Evolutionary conservation across 2,797 vertebrate genomes (phyloP).

Genomic region (Galago senegalensis): DNA sequence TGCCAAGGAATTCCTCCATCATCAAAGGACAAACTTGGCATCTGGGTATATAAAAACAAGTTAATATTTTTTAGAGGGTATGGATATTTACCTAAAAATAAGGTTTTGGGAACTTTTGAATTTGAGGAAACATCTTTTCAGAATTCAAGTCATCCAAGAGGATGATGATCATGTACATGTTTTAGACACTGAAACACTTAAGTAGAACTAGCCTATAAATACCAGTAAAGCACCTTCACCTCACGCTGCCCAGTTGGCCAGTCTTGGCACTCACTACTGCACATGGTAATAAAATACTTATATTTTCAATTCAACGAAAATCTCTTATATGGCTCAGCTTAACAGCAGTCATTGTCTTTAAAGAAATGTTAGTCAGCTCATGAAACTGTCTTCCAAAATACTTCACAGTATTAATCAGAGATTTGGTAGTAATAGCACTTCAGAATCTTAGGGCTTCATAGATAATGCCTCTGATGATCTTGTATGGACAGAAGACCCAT

Average conservation of each 20-base stretch:
- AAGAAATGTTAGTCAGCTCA: conserved; percentile 91
- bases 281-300: conserved; percentile 96
- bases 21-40: conserved; percentile 97
- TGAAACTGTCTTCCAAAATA: conserved; percentile 97
- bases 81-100: conserved; percentile 94
- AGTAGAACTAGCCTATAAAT: conserved; percentile 96
- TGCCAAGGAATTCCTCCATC: conserved; percentile 96
- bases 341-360: conserved; percentile 94
- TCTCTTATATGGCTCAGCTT: conserved; percentile 95
- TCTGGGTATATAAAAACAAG: conserved; percentile 98
- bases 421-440: conserved; percentile 93
- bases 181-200: conserved; percentile 94
- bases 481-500: conserved; percentile 60
- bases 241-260: conserved; percentile 95
- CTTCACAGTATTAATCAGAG: conserved; percentile 94
- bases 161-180: conserved; percentile 98
- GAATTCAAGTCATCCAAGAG: conserved; percentile 93
- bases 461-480: background rate
- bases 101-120: conserved; percentile 95
- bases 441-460: conserved; percentile 88
- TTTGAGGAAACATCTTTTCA: conserved; percentile 96
- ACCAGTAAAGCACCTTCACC: conserved; percentile 95
- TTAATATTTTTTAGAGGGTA: conserved; percentile 99
- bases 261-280: conserved; percentile 98
- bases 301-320: conserved; percentile 96